Evolutionary conservation across 1,140 invertebrate genomes (phyloP).

Genomic region (Halictus rubicundus): DNA sequence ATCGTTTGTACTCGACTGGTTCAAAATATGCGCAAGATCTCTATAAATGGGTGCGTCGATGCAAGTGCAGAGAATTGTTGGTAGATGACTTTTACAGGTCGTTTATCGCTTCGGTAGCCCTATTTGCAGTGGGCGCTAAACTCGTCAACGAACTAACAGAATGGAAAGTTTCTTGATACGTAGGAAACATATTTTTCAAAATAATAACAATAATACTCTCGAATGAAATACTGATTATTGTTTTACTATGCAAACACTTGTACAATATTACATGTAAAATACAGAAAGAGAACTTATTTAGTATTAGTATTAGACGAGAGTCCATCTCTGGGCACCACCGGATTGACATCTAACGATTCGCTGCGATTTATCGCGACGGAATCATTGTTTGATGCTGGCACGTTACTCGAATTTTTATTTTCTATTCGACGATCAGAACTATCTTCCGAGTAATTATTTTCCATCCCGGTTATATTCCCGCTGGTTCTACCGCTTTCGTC

Average conservation of each 20-base stretch:
- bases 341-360: not conserved
- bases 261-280: conserved; percentile 5
- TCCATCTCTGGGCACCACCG: not conserved
- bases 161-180: not conserved
- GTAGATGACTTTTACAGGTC: conserved; percentile 8
- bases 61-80: not conserved
- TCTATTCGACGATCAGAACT: not conserved
- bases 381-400: not conserved
- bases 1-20: not conserved
- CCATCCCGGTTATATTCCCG: not conserved
- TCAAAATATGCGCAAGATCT: conserved; percentile 10
- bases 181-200: not conserved
- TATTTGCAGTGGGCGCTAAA: conserved; percentile 31
- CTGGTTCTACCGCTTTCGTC: conserved; percentile 11
- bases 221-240: not conserved
- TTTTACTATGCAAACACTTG: not conserved
- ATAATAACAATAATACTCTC: not conserved
- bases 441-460: not conserved
- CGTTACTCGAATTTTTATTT: not conserved
- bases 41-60: not conserved
- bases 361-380: not conserved
- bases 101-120: conserved; percentile 9
- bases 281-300: not conserved
- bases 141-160: conserved; percentile 2
- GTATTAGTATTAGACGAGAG: not conserved